These are phyloP conservation scores for Clupea harengus DNA, from an alignment of 2,113 vertebrate genomes.

Conservation along the genomic window DNA sequence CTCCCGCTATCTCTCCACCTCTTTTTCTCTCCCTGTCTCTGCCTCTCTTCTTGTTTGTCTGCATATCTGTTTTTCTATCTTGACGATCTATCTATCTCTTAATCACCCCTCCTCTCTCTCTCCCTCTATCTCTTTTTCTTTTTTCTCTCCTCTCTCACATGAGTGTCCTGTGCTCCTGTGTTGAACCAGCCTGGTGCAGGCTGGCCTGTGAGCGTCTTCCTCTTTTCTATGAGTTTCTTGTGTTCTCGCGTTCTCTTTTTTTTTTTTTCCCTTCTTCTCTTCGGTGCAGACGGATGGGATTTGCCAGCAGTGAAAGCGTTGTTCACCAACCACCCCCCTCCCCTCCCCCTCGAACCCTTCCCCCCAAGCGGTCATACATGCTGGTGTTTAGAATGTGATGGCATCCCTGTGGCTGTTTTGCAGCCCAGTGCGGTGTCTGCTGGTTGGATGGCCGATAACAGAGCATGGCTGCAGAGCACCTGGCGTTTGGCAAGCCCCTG, in stretches of 20 bases:
- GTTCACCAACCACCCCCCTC: not conserved
- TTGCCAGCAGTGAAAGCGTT: not conserved
- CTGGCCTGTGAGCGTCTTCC: not conserved
- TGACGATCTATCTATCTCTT: not conserved
- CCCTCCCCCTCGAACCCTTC: not conserved
- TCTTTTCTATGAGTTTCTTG: not conserved
- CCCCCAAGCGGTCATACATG: not conserved
- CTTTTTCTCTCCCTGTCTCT: not conserved
- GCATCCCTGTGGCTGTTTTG: not conserved
- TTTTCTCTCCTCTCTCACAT: not conserved
- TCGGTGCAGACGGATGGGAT: not conserved
- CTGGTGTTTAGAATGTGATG: not conserved
- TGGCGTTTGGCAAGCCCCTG: not conserved
- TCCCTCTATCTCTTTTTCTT: not conserved
- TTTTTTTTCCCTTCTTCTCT: not conserved
- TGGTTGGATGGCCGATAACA: not conserved
- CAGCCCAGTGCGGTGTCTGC: not conserved
- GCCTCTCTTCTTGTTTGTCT: not conserved
- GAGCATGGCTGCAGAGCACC: not conserved
- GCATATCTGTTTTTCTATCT: not conserved
- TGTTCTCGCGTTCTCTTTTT: not conserved
- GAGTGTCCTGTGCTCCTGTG: constrained; percentile 8
- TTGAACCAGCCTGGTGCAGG: not conserved
- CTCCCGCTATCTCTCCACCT: not conserved
- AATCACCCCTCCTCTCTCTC: not conserved